Evolutionary conservation across 2,113 vertebrate genomes (phyloP), one percentile per base, ranked within the genome.

Genomic region (Salvator merianae): DNA sequence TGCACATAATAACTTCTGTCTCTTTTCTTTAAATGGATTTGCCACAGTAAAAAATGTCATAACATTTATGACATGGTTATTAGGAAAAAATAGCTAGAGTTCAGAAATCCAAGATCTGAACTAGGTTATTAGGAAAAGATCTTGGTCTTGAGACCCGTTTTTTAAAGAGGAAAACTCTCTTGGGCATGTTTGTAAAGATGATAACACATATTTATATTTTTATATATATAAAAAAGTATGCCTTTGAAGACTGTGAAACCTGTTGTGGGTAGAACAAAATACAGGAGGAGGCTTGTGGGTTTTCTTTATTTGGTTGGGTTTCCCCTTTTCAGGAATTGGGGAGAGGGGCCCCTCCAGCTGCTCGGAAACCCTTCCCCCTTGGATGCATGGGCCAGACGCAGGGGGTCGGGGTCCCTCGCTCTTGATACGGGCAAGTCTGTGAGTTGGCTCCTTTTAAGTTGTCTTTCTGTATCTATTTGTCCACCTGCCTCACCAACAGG

Each of bases 1-100:
- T 96, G 96, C 95, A 96, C 96, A 95, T 84, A n/a, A 84, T 69
- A 53, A 91, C 93, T 90, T 12, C 78, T 94, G 94, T 94, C 69
- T 36, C 7, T 28, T 43, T 43, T 88, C 81, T 91, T 86, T 93
- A 92, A 95, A 95, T 93, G 94, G 91, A 96, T 95, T 95, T 96
- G 95, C 95, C 96, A 95, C 95, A 77, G 93, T 94, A 90, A 93
- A 20, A 59, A 93, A 95, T 96, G 98, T 98, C 98, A 99, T 99
- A 99, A 99, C 97, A 99, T 99, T 99, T 99, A 99, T 99, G 98
- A 96, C 96, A 96, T 96, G 92, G 53, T 95, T 96, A 96, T 93
- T 69, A 36, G 30, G 88, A 93, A 95, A 94, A 93, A 96, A 93
- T 88, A 90, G 91, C 87, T 97, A 95, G 96, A 96, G 97, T 96